Percentiles rank a stretch among this genome's conserved stretches.
These are phyloP conservation scores for Champsocephalus gunnari DNA, from an alignment of 2,797 vertebrate genomes.

Conservation along the genomic window DNA sequence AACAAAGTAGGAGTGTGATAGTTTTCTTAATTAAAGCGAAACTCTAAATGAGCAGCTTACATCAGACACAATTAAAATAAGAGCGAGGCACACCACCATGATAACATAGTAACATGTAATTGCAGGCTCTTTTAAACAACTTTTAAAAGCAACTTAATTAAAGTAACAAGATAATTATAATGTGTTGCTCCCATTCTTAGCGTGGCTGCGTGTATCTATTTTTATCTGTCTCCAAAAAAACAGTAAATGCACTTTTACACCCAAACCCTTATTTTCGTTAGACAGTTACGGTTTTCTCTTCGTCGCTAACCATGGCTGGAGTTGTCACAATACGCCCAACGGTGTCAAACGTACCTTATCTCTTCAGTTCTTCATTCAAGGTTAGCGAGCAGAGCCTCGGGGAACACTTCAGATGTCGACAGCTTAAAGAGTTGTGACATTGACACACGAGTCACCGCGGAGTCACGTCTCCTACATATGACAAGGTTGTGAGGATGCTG, in stretches of 20 bases:
- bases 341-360: conserved; percentile 55
- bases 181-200: not conserved
- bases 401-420: conserved; percentile 58
- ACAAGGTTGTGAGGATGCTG: conserved; percentile 59
- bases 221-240: not conserved
- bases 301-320: conserved; percentile 32
- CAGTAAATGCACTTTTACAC: not conserved
- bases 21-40: conserved; percentile 10
- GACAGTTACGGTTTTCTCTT: conserved; percentile 18
- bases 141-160: conserved; percentile 7
- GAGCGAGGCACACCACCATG: not conserved
- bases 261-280: not conserved
- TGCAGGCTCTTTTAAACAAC: not conserved
- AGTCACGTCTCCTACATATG: conserved; percentile 54
- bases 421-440: conserved; percentile 63
- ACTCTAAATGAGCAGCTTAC: not conserved
- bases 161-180: conserved; percentile 16
- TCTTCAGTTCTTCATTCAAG: conserved; percentile 54
- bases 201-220: not conserved
- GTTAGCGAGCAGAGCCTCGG: conserved; percentile 59
- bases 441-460: conserved; percentile 57
- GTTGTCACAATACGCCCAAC: conserved; percentile 42
- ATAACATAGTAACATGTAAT: not conserved
- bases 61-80: not conserved
- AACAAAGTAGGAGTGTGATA: too few relatives aligned